phyloP scores from a whole-genome alignment of 2,888 invertebrate genomes.

The Coleophora deauratella region DNA sequence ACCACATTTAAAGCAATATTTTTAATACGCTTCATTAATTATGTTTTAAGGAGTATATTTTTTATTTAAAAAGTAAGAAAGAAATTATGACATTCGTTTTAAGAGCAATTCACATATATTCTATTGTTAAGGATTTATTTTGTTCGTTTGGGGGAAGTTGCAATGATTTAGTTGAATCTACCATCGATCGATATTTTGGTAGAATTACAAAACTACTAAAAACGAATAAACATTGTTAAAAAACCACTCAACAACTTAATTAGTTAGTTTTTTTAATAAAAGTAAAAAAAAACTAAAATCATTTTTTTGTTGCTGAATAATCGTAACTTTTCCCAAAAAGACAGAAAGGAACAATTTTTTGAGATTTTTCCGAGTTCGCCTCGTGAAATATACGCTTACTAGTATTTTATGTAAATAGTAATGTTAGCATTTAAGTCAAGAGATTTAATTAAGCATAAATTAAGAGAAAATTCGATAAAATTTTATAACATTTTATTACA shows the following conservation, averaged over 20 bases:
- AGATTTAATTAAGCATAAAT: too few species aligned
- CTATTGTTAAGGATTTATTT: constrained; percentile 14
- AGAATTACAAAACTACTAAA: not conserved
- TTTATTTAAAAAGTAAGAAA: constrained; percentile 15
- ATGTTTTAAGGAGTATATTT: constrained; percentile 15
- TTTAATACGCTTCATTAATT: constrained; percentile 21
- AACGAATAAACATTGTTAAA: too few species aligned
- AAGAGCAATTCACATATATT: constrained; percentile 18
- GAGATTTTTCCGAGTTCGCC: constrained; percentile 6
- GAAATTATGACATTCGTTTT: constrained; percentile 19
- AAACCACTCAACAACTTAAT: too few species aligned
- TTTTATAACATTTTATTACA: too few species aligned
- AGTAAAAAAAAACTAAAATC: not conserved
- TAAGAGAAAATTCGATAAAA: too few species aligned
- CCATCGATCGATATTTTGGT: not conserved
- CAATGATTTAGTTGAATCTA: not conserved
- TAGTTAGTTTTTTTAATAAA: too few species aligned
- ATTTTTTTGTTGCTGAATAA: too few species aligned
- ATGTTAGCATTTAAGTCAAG: too few species aligned
- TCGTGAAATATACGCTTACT: constrained; percentile 8
- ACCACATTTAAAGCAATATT: constrained; percentile 15
- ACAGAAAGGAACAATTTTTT: not conserved
- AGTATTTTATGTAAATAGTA: constrained; percentile 7
- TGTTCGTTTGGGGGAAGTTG: constrained; percentile 3
- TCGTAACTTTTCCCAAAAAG: too few species aligned